Percentiles rank a stretch among this genome's conserved stretches.
phyloP scores from a whole-genome alignment of 2,113 vertebrate genomes.

The Zapus hudsonius region DNA sequence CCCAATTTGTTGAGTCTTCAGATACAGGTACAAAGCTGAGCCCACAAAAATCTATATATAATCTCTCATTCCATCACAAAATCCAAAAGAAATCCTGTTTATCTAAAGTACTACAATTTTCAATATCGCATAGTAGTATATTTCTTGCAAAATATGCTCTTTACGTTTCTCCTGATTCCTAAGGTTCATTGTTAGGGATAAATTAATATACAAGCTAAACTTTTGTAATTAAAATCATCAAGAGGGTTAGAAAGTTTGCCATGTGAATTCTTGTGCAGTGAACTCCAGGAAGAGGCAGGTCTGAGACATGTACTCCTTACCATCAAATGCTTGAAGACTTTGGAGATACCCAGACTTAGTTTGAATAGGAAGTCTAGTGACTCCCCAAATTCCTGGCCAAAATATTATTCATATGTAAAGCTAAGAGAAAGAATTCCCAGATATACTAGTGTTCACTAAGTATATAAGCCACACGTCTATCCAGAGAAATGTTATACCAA shows the following conservation, averaged over 20 bases:
- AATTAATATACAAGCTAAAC: neutral
- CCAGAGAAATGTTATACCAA: slow-evolving; percentile 30
- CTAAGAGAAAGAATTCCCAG: slow-evolving; percentile 51
- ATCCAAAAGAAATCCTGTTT: neutral
- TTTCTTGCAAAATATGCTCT: neutral
- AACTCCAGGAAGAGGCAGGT: neutral
- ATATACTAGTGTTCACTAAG: neutral
- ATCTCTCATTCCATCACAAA: neutral
- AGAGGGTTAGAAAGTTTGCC: neutral
- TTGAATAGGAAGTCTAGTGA: neutral
- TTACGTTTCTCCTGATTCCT: neutral
- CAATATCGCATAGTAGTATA: neutral
- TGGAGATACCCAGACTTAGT: neutral
- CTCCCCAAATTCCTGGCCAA: slow-evolving; percentile 1
- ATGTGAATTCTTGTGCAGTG: neutral
- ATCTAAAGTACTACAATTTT: neutral
- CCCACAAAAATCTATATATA: neutral
- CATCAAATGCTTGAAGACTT: neutral
- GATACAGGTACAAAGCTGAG: neutral
- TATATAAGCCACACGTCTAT: neutral
- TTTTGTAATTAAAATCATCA: neutral
- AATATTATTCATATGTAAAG: slow-evolving; percentile 45
- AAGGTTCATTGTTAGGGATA: neutral
- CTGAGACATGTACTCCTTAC: neutral
- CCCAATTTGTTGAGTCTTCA: too few relatives aligned